Evolutionary conservation across 1,140 invertebrate species (phyloP), one percentile per base, ranked within the genome.

Genomic region (Monomorium pharaonis): DNA sequence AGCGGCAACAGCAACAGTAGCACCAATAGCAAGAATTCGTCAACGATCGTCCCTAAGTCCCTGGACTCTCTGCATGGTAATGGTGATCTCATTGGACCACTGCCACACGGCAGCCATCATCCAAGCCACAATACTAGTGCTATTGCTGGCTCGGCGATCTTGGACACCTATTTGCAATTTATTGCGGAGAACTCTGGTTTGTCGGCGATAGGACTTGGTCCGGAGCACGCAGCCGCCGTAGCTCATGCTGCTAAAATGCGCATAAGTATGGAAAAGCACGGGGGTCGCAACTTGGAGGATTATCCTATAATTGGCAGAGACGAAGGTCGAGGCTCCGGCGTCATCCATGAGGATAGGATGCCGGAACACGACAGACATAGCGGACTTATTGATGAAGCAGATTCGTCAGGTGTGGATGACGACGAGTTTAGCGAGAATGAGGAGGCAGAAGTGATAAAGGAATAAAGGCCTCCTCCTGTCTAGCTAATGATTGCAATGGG

Each of bases 81-180:
- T 58, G 96, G 96, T 65, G 95, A 96, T 88, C 95, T 95, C 0
- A 96, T 96, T 87, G 95, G 95, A 0, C 91, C 93, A 0, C 67
- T 94, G 0, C 93, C 37, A 87, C 92, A 33, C 44, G 87, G 63
- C 56, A 37, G 92, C 37, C 72, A 90, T 67, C 94, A 94, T 42
- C 85, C 95, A 75, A 83, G 94, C 88, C 96, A 95, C 56, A 91
- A 92, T 27, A 91, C 90, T 10, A 70, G 91, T 92, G 92, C 95
- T 88, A 93, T 96, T 86, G 96, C 97, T 42, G 97, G 97, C 0
- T 98, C 97, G 2, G 97, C 97, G 0, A 96, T 98, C 44, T 92
- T 98, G 24, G 98, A 98, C 92, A 98, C 98, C 2, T 98, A 98
- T 92, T 95, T 98, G 21, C 97, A 98, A 92, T 96, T 98, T 81